Evolutionary conservation across 2,888 invertebrate genomes (phyloP).

Genomic region (Metellina segmentata): DNA sequence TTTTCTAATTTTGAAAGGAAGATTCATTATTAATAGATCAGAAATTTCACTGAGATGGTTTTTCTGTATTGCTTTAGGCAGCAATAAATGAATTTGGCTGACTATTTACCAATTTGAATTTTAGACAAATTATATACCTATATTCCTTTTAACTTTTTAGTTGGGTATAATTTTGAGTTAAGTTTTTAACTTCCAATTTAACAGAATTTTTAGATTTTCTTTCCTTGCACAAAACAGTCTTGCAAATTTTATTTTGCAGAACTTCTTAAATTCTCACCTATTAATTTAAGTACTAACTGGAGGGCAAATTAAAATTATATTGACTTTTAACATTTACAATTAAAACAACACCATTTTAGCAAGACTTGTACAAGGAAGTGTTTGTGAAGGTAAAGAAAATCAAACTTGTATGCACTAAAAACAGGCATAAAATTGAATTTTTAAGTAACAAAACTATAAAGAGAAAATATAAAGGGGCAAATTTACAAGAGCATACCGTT

Average conservation of each 20-base stretch:
- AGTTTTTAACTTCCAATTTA: not conserved
- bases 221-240: conserved; percentile 65
- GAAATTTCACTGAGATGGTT: too few relatives aligned
- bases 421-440: not conserved
- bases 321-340: not conserved
- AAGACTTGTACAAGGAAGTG: conserved; percentile 65
- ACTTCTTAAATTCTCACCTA: too few relatives aligned
- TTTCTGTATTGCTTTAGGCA: too few relatives aligned
- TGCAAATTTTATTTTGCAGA: conserved; percentile 9
- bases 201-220: not conserved
- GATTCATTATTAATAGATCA: too few relatives aligned
- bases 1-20: too few relatives aligned
- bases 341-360: not conserved
- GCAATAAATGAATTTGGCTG: too few relatives aligned
- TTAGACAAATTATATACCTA: too few relatives aligned
- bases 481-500: conserved; percentile 89
- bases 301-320: not conserved
- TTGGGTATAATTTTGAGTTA: too few relatives aligned
- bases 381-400: conserved; percentile 25
- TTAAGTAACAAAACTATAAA: conserved; percentile 67
- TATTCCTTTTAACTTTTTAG: too few relatives aligned
- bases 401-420: conserved; percentile 7
- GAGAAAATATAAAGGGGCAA: conserved; percentile 73
- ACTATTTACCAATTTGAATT: too few relatives aligned
- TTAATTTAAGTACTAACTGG: not conserved